Conservation (phyloP, 1,140 invertebrate species). For the Nephila pilipes region DNA sequence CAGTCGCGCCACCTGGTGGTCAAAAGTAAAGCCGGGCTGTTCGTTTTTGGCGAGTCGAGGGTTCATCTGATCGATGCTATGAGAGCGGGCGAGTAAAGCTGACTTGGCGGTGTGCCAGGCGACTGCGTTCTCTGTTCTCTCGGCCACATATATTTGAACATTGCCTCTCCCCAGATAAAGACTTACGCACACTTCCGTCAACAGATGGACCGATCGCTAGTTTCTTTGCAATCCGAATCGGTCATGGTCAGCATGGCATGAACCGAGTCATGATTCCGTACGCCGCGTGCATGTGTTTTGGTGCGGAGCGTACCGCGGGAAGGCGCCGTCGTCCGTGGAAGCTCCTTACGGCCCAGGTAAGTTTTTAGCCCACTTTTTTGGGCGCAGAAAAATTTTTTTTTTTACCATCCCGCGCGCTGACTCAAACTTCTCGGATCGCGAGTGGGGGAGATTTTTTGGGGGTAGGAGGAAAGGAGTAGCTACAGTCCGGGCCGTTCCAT, state of each 20-base stretch:
- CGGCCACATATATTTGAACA: neutral
- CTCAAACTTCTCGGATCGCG: neutral
- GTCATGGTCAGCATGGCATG: slow-evolving; percentile 28
- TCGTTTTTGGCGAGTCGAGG: neutral
- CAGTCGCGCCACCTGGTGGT: slow-evolving; percentile 36
- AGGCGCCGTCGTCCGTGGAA: slow-evolving; percentile 43
- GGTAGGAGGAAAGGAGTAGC: neutral
- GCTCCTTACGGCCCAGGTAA: slow-evolving; percentile 60
- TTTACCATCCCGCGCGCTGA: neutral
- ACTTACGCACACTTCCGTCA: slow-evolving; percentile 43
- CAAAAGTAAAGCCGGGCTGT: slow-evolving; percentile 3
- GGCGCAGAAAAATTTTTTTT: too few species aligned
- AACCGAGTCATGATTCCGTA: slow-evolving; percentile 66
- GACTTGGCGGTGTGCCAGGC: slow-evolving; percentile 64
- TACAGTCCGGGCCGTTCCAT: neutral
- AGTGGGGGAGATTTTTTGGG: neutral
- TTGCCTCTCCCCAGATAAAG: neutral
- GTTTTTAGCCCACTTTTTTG: slow-evolving; percentile 22
- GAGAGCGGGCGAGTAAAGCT: neutral
- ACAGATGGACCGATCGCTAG: slow-evolving; percentile 40
- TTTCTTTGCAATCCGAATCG: slow-evolving; percentile 5
- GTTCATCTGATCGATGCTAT: slow-evolving; percentile 7
- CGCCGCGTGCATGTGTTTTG: slow-evolving; percentile 65
- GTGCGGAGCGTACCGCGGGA: slow-evolving; percentile 36
- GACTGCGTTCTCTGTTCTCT: slow-evolving; percentile 51